Conservation (phyloP, 2,888 invertebrate genomes). For the Lochmaea capreae region DNA sequence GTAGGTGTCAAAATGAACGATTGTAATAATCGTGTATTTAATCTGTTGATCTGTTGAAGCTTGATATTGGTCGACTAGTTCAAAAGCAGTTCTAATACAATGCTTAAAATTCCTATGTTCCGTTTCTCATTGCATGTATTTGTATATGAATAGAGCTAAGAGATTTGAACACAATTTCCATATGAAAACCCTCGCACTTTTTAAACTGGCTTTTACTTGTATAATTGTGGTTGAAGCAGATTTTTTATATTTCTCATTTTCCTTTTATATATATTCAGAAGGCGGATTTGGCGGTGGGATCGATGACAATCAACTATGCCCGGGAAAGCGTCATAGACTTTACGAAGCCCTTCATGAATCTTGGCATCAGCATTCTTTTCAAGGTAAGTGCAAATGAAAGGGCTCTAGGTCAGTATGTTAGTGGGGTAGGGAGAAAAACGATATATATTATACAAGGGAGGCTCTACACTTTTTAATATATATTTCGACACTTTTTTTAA, state of each 20-base stretch:
- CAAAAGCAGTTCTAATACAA: too few relatives aligned
- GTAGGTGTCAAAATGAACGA: too few relatives aligned
- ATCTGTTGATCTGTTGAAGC: too few relatives aligned
- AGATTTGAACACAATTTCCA: too few relatives aligned
- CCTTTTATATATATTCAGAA: conserved; percentile 68
- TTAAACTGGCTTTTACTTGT: too few relatives aligned
- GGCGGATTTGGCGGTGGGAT: conserved; percentile 89
- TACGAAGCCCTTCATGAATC: conserved; percentile 92
- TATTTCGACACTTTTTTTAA: not conserved
- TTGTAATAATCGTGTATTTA: too few relatives aligned
- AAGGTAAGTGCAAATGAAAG: conserved; percentile 69
- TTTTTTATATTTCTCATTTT: not conserved
- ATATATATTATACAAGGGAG: not conserved
- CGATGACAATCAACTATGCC: conserved; percentile 91
- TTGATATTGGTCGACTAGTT: too few relatives aligned
- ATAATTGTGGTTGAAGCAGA: not conserved
- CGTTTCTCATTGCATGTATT: too few relatives aligned
- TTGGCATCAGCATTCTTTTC: conserved; percentile 89
- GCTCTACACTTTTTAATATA: not conserved
- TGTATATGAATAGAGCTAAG: too few relatives aligned
- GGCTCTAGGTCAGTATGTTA: conserved; percentile 32
- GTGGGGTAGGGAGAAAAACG: conserved; percentile 4
- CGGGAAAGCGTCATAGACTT: conserved; percentile 91
- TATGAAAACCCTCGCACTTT: too few relatives aligned
- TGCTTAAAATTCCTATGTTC: too few relatives aligned